A percentile compares a stretch with the other conserved stretches of the same genome.
phyloP scores from a whole-genome alignment of 2,113 vertebrate genomes.

The Hydrochoerus hydrochaeris region DNA sequence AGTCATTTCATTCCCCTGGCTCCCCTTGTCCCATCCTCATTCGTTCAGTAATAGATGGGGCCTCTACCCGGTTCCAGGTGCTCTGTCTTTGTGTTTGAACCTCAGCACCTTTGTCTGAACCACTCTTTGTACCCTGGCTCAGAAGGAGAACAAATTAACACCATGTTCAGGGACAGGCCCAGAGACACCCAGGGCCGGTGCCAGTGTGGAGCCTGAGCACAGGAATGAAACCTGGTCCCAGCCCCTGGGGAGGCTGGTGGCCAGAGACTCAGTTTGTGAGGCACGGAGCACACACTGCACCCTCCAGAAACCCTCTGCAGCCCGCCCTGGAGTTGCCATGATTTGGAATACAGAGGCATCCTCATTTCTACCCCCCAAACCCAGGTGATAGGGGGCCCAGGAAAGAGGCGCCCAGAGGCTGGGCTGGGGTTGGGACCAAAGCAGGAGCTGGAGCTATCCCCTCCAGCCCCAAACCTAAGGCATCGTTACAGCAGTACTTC shows the following conservation, averaged over 20 bases:
- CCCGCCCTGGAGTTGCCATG: not conserved
- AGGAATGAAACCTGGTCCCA: not conserved
- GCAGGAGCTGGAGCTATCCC: not conserved
- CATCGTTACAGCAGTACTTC: not conserved
- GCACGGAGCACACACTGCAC: not conserved
- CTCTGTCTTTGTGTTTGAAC: not conserved
- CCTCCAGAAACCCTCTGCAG: not conserved
- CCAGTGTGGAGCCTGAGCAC: accelerated
- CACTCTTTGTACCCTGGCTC: accelerated
- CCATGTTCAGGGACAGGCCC: not conserved
- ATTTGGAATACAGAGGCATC: not conserved
- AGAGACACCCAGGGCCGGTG: accelerated
- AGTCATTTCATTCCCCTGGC: not conserved
- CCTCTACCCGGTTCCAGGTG: no score
- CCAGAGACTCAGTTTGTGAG: accelerated
- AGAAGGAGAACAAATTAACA: not conserved
- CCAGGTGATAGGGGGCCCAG: no score
- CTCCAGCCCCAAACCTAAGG: accelerated
- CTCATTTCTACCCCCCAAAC: not conserved
- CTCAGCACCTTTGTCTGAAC: not conserved
- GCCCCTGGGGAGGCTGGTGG: accelerated
- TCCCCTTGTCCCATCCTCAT: accelerated
- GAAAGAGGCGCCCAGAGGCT: accelerated
- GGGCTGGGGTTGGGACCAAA: not conserved
- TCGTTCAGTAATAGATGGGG: accelerated